phyloP scores from a whole-genome alignment of 2,888 invertebrate genomes.

The Microplitis manilae region DNA sequence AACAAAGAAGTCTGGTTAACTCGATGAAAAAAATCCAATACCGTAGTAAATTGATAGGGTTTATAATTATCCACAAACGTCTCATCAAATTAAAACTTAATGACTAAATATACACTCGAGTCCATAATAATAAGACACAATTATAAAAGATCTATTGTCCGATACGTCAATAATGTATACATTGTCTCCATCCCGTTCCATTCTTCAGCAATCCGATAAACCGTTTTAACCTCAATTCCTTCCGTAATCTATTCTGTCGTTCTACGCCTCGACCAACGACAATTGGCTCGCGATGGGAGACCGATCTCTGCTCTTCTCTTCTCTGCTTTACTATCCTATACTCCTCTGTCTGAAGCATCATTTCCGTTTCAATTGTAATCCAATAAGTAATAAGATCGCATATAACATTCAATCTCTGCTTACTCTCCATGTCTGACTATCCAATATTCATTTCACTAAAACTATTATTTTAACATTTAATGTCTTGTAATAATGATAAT shows the following conservation, averaged over 20 bases:
- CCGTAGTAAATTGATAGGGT: not conserved
- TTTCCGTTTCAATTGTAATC: slow-evolving; percentile 11
- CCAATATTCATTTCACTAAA: not conserved
- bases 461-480: not conserved
- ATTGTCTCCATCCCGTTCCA: not conserved
- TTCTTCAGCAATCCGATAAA: slow-evolving; percentile 6
- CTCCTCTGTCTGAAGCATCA: not conserved
- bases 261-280: not conserved
- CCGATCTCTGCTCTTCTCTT: slow-evolving; percentile 9
- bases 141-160: not conserved
- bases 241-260: slow-evolving; percentile 5
- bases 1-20: not conserved
- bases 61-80: not conserved
- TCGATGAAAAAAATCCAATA: not conserved
- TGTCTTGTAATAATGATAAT: too few relatives aligned
- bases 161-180: not conserved
- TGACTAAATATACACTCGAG: not conserved
- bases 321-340: not conserved
- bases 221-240: slow-evolving; percentile 18
- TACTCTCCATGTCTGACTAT: not conserved
- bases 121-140: not conserved
- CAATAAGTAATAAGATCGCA: slow-evolving; percentile 19
- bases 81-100: not conserved
- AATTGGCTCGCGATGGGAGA: not conserved
- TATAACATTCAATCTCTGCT: not conserved